These are phyloP conservation scores for Chanos chanos DNA, from an alignment of 2,797 vertebrate species.

Conservation along the genomic window DNA sequence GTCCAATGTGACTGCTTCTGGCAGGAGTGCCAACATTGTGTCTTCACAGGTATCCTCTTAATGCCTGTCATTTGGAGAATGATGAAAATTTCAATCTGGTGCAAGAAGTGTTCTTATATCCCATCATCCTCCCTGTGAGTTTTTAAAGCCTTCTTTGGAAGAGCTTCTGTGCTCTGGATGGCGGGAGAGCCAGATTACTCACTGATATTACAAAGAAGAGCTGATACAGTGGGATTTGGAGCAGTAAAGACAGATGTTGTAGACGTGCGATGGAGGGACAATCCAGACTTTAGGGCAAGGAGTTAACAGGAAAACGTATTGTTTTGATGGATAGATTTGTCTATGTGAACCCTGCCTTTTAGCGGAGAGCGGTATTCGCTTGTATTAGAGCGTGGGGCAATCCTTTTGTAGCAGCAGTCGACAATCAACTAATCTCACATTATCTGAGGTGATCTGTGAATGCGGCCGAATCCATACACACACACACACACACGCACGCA, in stretches of 20 bases:
- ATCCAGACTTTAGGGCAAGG: conserved; percentile 48
- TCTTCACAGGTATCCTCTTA: conserved; percentile 33
- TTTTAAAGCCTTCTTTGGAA: conserved; percentile 34
- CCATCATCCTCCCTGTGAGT: conserved; percentile 15
- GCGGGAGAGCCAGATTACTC: conserved; percentile 56
- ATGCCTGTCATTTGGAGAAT: conserved; percentile 31
- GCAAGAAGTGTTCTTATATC: conserved; percentile 24
- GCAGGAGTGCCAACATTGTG: conserved; percentile 4
- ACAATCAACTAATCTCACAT: conserved; percentile 21
- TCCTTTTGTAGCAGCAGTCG: conserved; percentile 27
- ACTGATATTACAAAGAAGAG: conserved; percentile 55
- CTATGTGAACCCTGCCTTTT: conserved; percentile 51
- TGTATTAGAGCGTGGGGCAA: conserved; percentile 28
- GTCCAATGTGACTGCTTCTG: conserved; percentile 23
- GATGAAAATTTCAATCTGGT: conserved; percentile 29
- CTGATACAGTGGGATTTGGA: conserved; percentile 66
- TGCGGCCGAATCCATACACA: conserved; percentile 2
- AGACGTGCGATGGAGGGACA: conserved; percentile 50
- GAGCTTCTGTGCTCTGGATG: conserved; percentile 39
- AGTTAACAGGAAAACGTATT: conserved; percentile 49
- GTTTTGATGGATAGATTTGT: conserved; percentile 48
- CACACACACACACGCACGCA: neutral
- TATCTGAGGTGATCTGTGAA: conserved; percentile 19
- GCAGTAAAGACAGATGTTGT: conserved; percentile 68
- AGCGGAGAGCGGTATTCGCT: conserved; percentile 43